Percentiles rank a stretch among this genome's conserved stretches.
phyloP scores from a whole-genome alignment of 2,888 invertebrate species.

The Sturmia bella region DNA sequence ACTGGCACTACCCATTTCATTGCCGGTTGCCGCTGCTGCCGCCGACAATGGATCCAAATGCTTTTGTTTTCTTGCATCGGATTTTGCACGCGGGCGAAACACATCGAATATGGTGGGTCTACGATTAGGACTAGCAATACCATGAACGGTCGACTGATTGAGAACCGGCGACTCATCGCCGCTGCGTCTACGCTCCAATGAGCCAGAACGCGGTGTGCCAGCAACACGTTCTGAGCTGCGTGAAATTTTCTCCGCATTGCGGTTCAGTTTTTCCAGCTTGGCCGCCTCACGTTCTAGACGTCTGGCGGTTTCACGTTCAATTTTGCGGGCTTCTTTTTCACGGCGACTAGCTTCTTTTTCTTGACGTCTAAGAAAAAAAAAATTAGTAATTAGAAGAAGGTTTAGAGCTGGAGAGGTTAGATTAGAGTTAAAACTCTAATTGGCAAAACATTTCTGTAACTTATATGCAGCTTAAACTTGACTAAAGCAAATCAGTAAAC shows the following conservation, averaged over 20 bases:
- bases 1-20: constrained; percentile 78
- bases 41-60: constrained; percentile 77
- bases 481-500: too few species aligned
- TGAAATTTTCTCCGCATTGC: constrained; percentile 81
- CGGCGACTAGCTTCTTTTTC: constrained; percentile 80
- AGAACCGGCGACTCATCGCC: constrained; percentile 82
- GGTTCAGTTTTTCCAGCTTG: constrained; percentile 81
- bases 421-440: too few species aligned
- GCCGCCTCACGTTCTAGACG: constrained; percentile 81
- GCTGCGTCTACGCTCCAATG: constrained; percentile 80
- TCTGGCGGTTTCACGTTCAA: constrained; percentile 81
- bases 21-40: constrained; percentile 68
- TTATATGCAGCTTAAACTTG: too few species aligned
- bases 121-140: constrained; percentile 86
- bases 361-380: constrained; percentile 75
- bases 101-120: constrained; percentile 90
- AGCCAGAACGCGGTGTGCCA: constrained; percentile 79
- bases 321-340: constrained; percentile 81
- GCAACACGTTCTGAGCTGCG: constrained; percentile 81
- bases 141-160: constrained; percentile 82
- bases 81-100: constrained; percentile 89
- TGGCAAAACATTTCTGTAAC: too few species aligned
- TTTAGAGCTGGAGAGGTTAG: too few species aligned
- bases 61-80: constrained; percentile 84
- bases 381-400: not conserved